phyloP scores from a whole-genome alignment of 2,113 vertebrate genomes.

The Taxidea taxus region DNA sequence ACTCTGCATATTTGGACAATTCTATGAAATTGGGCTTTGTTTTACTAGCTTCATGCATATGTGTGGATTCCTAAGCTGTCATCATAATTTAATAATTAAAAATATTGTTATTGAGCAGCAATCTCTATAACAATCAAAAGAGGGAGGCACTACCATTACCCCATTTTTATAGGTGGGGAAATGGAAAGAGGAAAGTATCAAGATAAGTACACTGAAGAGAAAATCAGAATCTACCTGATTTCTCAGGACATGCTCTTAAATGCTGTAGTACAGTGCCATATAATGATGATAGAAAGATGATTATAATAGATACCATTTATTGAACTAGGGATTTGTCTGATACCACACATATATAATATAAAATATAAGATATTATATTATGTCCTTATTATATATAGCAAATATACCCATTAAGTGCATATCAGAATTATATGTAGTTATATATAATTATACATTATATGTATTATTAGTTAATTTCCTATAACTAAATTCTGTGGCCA shows the following conservation, averaged over 20 bases:
- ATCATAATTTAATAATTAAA: neutral
- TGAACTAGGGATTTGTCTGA: neutral
- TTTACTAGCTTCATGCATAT: neutral
- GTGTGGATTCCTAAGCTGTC: neutral
- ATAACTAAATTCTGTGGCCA: neutral
- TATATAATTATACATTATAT: neutral
- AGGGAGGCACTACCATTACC: accelerated
- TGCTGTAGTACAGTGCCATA: neutral
- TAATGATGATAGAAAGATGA: neutral
- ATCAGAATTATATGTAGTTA: neutral
- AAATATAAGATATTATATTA: neutral
- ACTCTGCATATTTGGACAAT: neutral
- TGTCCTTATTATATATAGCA: neutral
- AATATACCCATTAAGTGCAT: neutral
- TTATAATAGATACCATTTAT: neutral
- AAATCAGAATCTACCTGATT: neutral
- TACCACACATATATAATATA: neutral
- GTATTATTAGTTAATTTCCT: neutral
- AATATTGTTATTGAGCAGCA: neutral
- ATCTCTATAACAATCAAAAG: neutral
- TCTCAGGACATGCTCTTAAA: neutral
- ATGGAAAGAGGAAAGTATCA: neutral
- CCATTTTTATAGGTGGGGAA: neutral
- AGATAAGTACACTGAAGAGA: neutral
- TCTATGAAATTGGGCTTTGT: neutral